These are phyloP conservation scores for Pharmacophagus antenor DNA, from an alignment of 2,888 invertebrate genomes.

Conservation along the genomic window DNA sequence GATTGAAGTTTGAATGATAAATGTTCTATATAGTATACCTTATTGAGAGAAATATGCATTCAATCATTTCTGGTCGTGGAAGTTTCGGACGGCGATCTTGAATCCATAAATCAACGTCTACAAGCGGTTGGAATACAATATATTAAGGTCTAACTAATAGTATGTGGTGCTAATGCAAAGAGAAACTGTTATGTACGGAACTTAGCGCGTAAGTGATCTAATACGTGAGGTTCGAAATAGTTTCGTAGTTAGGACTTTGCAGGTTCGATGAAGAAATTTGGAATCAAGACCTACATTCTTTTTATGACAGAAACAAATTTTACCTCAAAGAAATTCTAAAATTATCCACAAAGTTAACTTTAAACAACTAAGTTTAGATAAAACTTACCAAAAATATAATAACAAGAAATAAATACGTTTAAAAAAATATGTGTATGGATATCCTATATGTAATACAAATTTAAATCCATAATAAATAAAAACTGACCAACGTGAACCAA, in stretches of 20 bases:
- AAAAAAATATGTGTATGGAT: too few species aligned
- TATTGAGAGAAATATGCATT: constrained; percentile 26
- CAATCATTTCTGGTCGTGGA: constrained; percentile 29
- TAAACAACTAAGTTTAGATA: too few species aligned
- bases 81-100: constrained; percentile 28
- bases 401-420: too few species aligned
- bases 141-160: constrained; percentile 24
- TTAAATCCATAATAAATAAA: too few species aligned
- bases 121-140: constrained; percentile 24
- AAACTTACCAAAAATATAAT: too few species aligned
- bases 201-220: neutral
- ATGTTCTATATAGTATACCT: constrained; percentile 15
- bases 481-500: too few species aligned
- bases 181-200: constrained; percentile 1
- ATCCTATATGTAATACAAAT: too few species aligned
- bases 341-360: too few species aligned
- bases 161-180: constrained; percentile 7
- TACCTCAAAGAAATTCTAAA: too few species aligned
- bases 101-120: constrained; percentile 30
- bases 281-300: too few species aligned
- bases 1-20: constrained; percentile 20
- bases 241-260: too few species aligned
- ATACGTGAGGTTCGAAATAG: neutral
- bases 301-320: too few species aligned
- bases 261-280: neutral